These are phyloP conservation scores for Drosophila kanapiae DNA, from an alignment of 1,140 invertebrate species.

Conservation along the genomic window DNA sequence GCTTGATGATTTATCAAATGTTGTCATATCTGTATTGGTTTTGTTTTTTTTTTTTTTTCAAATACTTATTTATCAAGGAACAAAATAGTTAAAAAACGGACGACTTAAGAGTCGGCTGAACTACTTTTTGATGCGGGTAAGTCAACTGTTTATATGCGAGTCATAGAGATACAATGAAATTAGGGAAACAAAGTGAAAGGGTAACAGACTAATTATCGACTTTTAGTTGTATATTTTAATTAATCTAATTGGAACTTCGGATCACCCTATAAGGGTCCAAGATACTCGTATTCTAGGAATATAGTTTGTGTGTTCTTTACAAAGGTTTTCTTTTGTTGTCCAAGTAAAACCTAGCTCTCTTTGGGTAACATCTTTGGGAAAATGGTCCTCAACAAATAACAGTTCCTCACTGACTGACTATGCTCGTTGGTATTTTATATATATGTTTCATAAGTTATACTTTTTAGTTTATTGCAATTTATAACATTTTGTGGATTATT, in stretches of 20 bases:
- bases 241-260: constrained; percentile 31
- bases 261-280: constrained; percentile 19
- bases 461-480: constrained; percentile 39
- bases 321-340: constrained; percentile 43
- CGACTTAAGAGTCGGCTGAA: constrained; percentile 60
- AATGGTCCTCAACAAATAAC: constrained; percentile 3
- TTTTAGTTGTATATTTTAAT: constrained; percentile 29
- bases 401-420: constrained; percentile 16
- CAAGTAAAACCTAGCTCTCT: constrained; percentile 28
- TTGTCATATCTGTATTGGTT: constrained; percentile 51
- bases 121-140: constrained; percentile 67
- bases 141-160: constrained; percentile 65
- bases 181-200: constrained; percentile 64
- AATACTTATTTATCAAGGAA: constrained; percentile 54
- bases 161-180: constrained; percentile 67
- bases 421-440: constrained; percentile 39
- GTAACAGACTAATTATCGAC: constrained; percentile 82
- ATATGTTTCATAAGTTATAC: constrained; percentile 47
- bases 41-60: constrained; percentile 8
- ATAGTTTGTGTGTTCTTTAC: constrained; percentile 40
- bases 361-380: constrained; percentile 7
- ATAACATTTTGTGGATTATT: constrained; percentile 55
- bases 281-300: constrained; percentile 17
- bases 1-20: constrained; percentile 62
- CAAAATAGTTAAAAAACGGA: constrained; percentile 54